Evolutionary conservation across 1,140 invertebrate genomes (phyloP).

Genomic region (Hestina assimilis): DNA sequence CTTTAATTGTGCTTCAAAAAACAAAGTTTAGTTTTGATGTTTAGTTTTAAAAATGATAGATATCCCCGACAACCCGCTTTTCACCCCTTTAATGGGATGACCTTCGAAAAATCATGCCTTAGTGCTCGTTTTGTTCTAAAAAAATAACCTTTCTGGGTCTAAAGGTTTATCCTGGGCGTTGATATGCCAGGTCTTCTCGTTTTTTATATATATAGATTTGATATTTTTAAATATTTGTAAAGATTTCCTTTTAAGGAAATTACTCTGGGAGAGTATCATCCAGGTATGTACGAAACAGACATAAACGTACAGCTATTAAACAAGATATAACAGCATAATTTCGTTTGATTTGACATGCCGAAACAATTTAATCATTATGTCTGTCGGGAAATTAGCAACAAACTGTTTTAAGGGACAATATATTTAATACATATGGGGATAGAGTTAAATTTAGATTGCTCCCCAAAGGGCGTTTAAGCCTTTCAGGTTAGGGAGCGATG

Average conservation of each 20-base stretch:
- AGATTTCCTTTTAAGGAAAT: slow-evolving; percentile 51
- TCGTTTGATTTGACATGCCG: slow-evolving; percentile 77
- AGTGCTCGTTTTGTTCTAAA: too few relatives aligned
- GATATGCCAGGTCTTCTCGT: too few relatives aligned
- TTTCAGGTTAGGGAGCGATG: slow-evolving; percentile 43
- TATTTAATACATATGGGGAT: slow-evolving; percentile 24
- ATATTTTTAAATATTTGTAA: neutral
- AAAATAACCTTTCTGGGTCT: too few relatives aligned
- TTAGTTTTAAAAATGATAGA: too few relatives aligned
- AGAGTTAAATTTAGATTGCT: slow-evolving; percentile 37
- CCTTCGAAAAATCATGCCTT: too few relatives aligned
- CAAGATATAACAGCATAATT: slow-evolving; percentile 77
- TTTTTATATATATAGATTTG: neutral
- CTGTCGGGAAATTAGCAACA: slow-evolving; percentile 59
- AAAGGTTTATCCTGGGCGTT: too few relatives aligned
- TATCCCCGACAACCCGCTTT: too few relatives aligned
- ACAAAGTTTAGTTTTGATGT: too few relatives aligned
- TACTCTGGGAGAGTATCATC: slow-evolving; percentile 48
- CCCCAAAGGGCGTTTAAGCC: slow-evolving; percentile 38
- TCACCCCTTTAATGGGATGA: too few relatives aligned
- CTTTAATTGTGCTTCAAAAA: too few relatives aligned
- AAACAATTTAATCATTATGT: slow-evolving; percentile 77
- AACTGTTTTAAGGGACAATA: slow-evolving; percentile 18
- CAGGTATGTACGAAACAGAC: slow-evolving; percentile 56
- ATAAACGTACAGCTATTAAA: slow-evolving; percentile 68